Base-by-base conservation (phyloP, 2,888 invertebrate species). In the Tryphoninae sp. region DNA sequence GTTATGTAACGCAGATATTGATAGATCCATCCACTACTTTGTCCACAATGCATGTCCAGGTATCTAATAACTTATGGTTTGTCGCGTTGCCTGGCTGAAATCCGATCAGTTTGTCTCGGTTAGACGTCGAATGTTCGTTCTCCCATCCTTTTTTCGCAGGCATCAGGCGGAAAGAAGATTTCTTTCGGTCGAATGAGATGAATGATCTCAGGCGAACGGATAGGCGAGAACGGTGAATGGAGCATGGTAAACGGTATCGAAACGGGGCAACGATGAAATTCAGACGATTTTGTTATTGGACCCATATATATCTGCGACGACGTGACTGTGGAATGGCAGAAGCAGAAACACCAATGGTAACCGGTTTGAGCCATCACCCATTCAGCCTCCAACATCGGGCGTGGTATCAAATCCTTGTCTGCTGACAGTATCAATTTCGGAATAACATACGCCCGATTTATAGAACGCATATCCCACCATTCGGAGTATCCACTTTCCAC, bases 361-460 rank as follows among this genome's bases (percentile, higher is more conserved):
- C 76, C 64, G 68, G 61, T 78, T 26, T 19, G 51, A 55, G 68
- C 76, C 80, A 83, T 85, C 85, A 82, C 79, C 65, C 80, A 83
- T 81, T 71, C 82, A 65, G 73, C 59, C 74, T 77, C 83, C 78
- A 82, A 84, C 75, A 82, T 83, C 83, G 81, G 83, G 55, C 72
- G 80, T 77, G 53, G 78, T 84, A 86, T 86, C 86, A 84, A 86
- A 86, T 86, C 85, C 87, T 85, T 88, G 89, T 89, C 89, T 88
- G 89, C 87, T 85, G 88, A 89, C 89, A 88, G 87, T 88, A 89
- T 89, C 89, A 89, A 89, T 90, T 88, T 88, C 86, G 84, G 86
- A 86, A 87, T 84, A 85, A 87, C 86, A 84, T 83, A 85, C 84
- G 86, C 81, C 84, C 85, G 87, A 89, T 89, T 87, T 86, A 88